Base-by-base conservation (phyloP, 2,113 vertebrate genomes). In the Siniperca chuatsi region DNA sequence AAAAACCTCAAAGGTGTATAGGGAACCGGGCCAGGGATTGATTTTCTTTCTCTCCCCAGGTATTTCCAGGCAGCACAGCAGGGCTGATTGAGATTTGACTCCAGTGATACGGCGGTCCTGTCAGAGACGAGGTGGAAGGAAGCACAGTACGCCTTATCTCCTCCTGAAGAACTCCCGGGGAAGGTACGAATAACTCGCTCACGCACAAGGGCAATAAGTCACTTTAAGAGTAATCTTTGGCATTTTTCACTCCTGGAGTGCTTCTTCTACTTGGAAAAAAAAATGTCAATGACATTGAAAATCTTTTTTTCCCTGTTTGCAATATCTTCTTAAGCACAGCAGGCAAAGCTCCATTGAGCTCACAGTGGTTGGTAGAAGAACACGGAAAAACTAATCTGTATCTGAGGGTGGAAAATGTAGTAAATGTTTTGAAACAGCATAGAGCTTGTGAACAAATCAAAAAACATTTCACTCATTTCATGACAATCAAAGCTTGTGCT, bases 51-150 rank as follows among this genome's bases (percentile, higher is more conserved):
- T 72, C 42, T 85, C 72, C 75, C 72, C 66, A n/a, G 87, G 87
- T 88, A 67, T 91, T 91, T 79, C 82, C 80, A 79, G 60, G 54
- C 67, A 76, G 74, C 84, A 29, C 70, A 15, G 77, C 57, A 46
- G 57, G 60, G 25, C 79, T 79, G 89, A 92, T 82, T 88, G 89
- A 92, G 87, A 89, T 92, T 86, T 81, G 70, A 84, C 87, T 89
- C 66, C 23, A 60, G 70, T 72, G 91, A 91, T 93, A 89, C 42
- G 46, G 54, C 85, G 44, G 69, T 86, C 81, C 86, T 71, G 67
- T 44, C 13, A 16, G 84, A 79, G 75, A 86, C 44, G 37, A 75
- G 44, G 48, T 37, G 62, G 75, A 21, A 1, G 66, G 67, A 79
- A 75, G 79, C 16, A 10, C 52, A 21, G 66, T 58, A 48, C 33